These are phyloP conservation scores for Cuculus canorus DNA, from an alignment of 2,797 vertebrate species.

Conservation along the genomic window DNA sequence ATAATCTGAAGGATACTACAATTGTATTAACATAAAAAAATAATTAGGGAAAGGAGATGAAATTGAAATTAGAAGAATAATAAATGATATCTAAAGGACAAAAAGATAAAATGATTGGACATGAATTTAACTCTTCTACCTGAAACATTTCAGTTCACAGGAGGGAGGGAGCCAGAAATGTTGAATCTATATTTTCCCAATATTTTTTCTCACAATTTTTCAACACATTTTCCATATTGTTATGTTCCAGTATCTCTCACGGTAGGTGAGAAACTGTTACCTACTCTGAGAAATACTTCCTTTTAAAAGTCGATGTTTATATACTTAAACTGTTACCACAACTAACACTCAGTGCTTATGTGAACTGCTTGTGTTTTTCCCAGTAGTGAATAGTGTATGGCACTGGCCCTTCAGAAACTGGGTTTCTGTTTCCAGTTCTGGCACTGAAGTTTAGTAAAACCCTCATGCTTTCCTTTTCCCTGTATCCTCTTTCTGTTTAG, in stretches of 20 bases:
- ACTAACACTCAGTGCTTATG: not conserved
- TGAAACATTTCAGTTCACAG: rapidly evolving
- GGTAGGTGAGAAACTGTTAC: not conserved
- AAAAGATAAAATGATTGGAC: not conserved
- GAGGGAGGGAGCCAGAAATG: not conserved
- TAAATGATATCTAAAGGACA: not conserved
- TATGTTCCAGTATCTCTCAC: not conserved
- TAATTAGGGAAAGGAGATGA: not conserved
- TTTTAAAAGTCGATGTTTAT: not conserved
- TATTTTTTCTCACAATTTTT: not conserved
- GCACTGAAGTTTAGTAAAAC: not conserved
- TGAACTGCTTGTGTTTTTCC: not conserved
- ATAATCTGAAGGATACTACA: not conserved
- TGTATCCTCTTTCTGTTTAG: not conserved
- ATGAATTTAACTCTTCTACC: not conserved
- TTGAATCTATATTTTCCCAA: not conserved
- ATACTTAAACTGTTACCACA: not conserved
- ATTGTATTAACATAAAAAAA: not conserved
- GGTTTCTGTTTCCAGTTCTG: not conserved
- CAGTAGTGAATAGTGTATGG: not conserved
- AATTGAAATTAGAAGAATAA: not conserved
- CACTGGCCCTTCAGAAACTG: not conserved
- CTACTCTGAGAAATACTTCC: rapidly evolving
- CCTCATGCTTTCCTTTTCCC: not conserved
- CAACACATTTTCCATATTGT: not conserved